A percentile compares a stretch with the other conserved stretches of the same genome.
Evolutionary conservation across 2,888 invertebrate species (phyloP).

Genomic region (Xylota segnis): DNA sequence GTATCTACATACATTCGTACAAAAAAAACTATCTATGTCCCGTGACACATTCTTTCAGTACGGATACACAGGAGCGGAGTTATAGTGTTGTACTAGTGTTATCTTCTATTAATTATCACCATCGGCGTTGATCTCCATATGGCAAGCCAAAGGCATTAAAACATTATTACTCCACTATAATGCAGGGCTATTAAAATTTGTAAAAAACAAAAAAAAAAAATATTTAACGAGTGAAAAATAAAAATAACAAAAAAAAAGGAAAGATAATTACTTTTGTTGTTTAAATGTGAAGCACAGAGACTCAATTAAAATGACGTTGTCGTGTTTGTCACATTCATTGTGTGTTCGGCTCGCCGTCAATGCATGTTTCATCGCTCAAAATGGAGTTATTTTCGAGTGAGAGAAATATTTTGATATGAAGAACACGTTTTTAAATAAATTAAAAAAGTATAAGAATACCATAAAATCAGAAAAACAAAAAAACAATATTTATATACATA

Average conservation of each 20-base stretch:
- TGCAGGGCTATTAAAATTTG: conserved; percentile 36
- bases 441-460: neutral
- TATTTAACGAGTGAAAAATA: conserved; percentile 12
- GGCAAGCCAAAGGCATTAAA: conserved; percentile 49
- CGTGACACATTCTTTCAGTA: conserved; percentile 62
- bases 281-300: conserved; percentile 59
- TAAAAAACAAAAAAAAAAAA: conserved; percentile 13
- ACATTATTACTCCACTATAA: conserved; percentile 40
- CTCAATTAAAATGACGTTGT: conserved; percentile 55
- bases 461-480: too few species aligned
- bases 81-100: conserved; percentile 58
- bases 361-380: conserved; percentile 35
- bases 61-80: conserved; percentile 26
- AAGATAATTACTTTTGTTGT: conserved; percentile 68
- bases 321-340: conserved; percentile 16
- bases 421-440: conserved; percentile 29
- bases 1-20: neutral
- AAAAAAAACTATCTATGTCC: conserved; percentile 11
- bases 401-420: conserved; percentile 10
- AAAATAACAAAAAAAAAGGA: too few species aligned
- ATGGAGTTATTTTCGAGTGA: conserved; percentile 44
- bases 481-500: conserved; percentile 20
- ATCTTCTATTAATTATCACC: conserved; percentile 75
- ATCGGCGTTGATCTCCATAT: conserved; percentile 74
- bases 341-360: neutral